A percentile compares a stretch with the other conserved stretches of the same genome.
phyloP scores from a whole-genome alignment of 2,113 vertebrate genomes.

The Cyrtonyx montezumae region DNA sequence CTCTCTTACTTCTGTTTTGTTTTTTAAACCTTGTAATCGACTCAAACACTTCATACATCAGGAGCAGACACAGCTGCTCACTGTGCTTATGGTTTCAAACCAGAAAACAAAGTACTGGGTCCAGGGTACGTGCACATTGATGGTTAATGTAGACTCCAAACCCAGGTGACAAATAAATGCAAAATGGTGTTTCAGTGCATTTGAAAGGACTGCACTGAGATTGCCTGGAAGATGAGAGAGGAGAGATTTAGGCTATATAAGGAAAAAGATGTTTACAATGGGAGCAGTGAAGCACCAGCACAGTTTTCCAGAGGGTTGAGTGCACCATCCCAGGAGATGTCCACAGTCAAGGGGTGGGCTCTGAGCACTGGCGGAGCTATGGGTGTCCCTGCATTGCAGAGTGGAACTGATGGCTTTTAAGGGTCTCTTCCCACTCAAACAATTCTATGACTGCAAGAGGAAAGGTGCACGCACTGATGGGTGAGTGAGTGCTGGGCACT shows the following conservation, averaged over 20 bases:
- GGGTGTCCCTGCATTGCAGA: too few relatives aligned
- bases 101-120: not conserved
- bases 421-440: too few relatives aligned
- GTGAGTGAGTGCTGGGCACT: too few relatives aligned
- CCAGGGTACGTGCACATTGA: not conserved
- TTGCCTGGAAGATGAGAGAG: not conserved
- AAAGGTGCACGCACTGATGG: rapidly evolving
- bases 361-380: too few relatives aligned
- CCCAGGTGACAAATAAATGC: not conserved
- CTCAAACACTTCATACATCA: not conserved
- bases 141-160: not conserved
- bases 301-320: too few relatives aligned
- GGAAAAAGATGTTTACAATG: too few relatives aligned
- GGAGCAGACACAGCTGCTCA: not conserved
- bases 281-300: too few relatives aligned
- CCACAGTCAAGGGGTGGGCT: too few relatives aligned
- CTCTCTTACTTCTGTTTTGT: not conserved
- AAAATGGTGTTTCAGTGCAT: not conserved
- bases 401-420: too few relatives aligned
- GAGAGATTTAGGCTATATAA: too few relatives aligned
- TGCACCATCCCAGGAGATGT: too few relatives aligned
- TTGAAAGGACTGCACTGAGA: not conserved
- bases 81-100: not conserved
- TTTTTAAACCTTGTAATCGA: not conserved
- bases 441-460: not conserved